These are phyloP conservation scores for Anomalospiza imberbis DNA, from an alignment of 2,797 vertebrate species.

Conservation along the genomic window DNA sequence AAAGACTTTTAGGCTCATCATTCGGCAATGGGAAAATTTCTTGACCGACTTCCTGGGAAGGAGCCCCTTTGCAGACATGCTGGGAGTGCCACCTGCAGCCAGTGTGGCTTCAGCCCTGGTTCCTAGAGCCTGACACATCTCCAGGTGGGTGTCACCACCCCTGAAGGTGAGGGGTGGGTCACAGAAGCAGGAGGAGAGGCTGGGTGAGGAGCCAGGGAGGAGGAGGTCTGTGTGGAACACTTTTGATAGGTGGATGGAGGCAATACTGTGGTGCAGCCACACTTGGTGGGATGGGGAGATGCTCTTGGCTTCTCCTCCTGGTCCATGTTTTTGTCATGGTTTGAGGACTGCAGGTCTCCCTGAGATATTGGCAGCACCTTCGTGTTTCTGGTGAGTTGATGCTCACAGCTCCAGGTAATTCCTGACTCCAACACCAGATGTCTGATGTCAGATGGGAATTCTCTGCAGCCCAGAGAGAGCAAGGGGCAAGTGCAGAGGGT, in stretches of 20 bases:
- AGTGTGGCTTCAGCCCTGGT: background rate
- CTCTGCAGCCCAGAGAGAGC: background rate
- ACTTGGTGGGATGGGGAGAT: background rate
- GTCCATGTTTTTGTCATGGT: background rate
- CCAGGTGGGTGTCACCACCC: background rate
- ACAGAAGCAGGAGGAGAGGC: background rate
- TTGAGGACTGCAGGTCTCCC: background rate
- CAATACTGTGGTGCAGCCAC: background rate
- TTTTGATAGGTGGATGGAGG: background rate
- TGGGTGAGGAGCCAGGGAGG: background rate
- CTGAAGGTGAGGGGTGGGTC: background rate
- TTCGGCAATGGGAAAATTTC: background rate
- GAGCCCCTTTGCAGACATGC: background rate
- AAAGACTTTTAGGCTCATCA: constrained; percentile 2
- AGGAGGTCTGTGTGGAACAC: background rate
- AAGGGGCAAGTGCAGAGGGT: background rate
- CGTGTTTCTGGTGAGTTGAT: background rate
- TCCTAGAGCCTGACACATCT: background rate
- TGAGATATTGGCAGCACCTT: accelerated
- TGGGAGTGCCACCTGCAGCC: background rate
- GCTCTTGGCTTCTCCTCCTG: background rate
- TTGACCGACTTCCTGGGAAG: background rate
- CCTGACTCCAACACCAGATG: background rate
- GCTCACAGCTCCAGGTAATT: background rate
- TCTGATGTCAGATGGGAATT: background rate